Evolutionary conservation across 2,888 invertebrate species (phyloP).

Genomic region (Stomorhina lunata): DNA sequence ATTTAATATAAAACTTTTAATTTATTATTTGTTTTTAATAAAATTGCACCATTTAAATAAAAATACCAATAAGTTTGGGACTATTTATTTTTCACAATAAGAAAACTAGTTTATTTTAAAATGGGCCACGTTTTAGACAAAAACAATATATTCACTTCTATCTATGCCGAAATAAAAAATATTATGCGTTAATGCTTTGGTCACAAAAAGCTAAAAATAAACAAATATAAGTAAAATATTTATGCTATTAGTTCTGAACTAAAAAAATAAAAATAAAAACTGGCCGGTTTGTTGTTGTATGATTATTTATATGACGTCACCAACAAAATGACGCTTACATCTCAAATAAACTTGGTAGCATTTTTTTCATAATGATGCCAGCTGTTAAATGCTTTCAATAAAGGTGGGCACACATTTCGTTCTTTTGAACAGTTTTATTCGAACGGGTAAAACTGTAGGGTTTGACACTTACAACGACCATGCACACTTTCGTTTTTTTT

Average conservation of each 20-base stretch:
- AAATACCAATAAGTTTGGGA: not conserved
- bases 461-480: too few relatives aligned
- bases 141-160: constrained; percentile 15
- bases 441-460: too few relatives aligned
- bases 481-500: too few relatives aligned
- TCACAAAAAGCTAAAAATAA: constrained; percentile 59
- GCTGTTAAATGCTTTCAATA: too few relatives aligned
- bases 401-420: too few relatives aligned
- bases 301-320: constrained; percentile 58
- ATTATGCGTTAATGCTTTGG: constrained; percentile 45
- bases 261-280: constrained; percentile 24
- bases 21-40: not conserved
- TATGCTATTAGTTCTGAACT: not conserved
- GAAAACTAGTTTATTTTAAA: constrained; percentile 16
- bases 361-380: not conserved
- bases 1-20: constrained; percentile 3
- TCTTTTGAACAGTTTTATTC: too few relatives aligned
- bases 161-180: constrained; percentile 26
- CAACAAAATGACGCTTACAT: constrained; percentile 47
- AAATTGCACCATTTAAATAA: too few relatives aligned
- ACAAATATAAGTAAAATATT: constrained; percentile 51
- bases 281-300: constrained; percentile 51
- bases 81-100: not conserved
- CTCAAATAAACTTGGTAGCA: not conserved
- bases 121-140: constrained; percentile 35